Conservation (phyloP, 2,888 invertebrate species). For the Dicyrtomina minuta region DNA sequence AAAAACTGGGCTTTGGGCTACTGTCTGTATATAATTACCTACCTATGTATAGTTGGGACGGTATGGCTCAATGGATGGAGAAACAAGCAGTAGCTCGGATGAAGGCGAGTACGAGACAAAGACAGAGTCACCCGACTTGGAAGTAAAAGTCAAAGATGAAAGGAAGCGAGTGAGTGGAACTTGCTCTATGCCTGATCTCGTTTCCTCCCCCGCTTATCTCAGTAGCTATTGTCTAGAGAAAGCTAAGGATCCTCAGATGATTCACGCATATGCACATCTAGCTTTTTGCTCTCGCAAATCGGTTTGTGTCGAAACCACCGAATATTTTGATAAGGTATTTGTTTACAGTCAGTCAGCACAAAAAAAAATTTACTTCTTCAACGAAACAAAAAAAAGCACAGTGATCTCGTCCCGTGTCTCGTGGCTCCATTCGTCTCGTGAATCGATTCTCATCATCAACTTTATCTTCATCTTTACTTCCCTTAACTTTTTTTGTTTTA, state of each 20-base stretch:
- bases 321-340: conserved; percentile 52
- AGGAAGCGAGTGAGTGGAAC: conserved; percentile 50
- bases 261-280: conserved; percentile 46
- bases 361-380: conserved; percentile 24
- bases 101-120: conserved; percentile 53
- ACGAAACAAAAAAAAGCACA: conserved; percentile 28
- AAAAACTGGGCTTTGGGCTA: conserved; percentile 6
- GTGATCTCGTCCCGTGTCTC: conserved; percentile 38
- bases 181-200: conserved; percentile 53
- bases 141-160: conserved; percentile 40
- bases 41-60: conserved; percentile 45
- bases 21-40: conserved; percentile 10
- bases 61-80: conserved; percentile 51
- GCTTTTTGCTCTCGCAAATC: conserved; percentile 53
- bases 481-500: neutral
- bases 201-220: conserved; percentile 50
- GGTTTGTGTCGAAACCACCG: conserved; percentile 53
- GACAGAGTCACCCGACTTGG: conserved; percentile 23
- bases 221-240: conserved; percentile 42
- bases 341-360: conserved; percentile 5
- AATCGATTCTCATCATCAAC: conserved; percentile 11
- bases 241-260: conserved; percentile 40
- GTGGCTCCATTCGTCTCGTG: conserved; percentile 39
- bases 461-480: conserved; percentile 20
- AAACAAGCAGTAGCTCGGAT: conserved; percentile 53